Evolutionary conservation across 2,113 vertebrate species (phyloP).

Genomic region (Gymnobelideus leadbeateri): DNA sequence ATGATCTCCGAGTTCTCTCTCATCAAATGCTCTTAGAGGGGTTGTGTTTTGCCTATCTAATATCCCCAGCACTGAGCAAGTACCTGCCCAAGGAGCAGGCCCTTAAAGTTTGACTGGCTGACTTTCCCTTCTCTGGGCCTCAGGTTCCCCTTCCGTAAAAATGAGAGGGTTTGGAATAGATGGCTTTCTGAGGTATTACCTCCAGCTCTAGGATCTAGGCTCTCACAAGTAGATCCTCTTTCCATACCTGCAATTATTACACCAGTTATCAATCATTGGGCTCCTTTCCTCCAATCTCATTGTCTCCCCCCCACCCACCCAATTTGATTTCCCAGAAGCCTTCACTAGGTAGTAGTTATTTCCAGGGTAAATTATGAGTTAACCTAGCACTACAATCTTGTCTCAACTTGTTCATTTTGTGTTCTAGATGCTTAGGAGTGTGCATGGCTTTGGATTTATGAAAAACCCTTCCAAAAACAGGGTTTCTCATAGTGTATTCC

Average conservation of each 20-base stretch:
- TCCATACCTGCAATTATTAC: no score
- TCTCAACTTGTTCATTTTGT: not conserved
- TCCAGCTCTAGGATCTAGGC: no score
- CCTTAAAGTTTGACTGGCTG: no score
- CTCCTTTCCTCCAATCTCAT: not conserved
- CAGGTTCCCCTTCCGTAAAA: no score
- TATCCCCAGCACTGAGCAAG: not conserved
- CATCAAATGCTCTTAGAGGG: not conserved
- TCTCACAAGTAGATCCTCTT: no score
- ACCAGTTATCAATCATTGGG: not conserved
- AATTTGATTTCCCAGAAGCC: not conserved
- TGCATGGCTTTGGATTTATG: slow-evolving; percentile 39
- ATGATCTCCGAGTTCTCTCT: not conserved
- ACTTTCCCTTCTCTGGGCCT: no score
- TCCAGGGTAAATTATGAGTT: not conserved
- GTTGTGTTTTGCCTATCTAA: not conserved
- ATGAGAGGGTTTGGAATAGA: no score
- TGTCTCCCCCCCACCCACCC: not conserved
- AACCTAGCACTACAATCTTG: not conserved
- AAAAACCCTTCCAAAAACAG: not conserved
- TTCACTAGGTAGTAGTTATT: not conserved
- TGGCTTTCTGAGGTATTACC: no score
- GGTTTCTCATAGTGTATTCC: slow-evolving; percentile 1
- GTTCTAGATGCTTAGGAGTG: not conserved
- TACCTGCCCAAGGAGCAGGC: no score